Conservation (phyloP, 1,140 invertebrate genomes). For the Drosophila lacertosa region DNA sequence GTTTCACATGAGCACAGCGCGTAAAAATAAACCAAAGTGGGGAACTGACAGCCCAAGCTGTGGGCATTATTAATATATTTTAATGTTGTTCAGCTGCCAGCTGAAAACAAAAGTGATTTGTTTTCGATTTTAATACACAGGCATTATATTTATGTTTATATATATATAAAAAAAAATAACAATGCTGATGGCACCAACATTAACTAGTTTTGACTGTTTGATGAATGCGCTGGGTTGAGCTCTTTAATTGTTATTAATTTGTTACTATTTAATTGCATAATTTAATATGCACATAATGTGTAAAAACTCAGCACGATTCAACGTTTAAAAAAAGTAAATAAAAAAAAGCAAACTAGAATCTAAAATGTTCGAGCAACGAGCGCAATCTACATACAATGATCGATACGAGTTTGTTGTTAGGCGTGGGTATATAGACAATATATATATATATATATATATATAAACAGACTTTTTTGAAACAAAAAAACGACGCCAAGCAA, state of each 20-base stretch:
- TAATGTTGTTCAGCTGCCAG: conserved; percentile 36
- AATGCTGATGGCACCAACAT: conserved; percentile 36
- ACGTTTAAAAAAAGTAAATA: background rate
- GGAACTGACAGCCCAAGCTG: conserved; percentile 20
- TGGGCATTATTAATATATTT: conserved; percentile 52
- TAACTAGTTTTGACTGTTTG: conserved; percentile 60
- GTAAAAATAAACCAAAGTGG: conserved; percentile 40
- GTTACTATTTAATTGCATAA: conserved; percentile 71
- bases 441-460: background rate
- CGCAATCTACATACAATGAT: conserved; percentile 66
- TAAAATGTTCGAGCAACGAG: conserved; percentile 46
- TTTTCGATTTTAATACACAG: conserved; percentile 39
- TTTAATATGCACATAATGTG: conserved; percentile 55
- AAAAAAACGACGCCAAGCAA: conserved; percentile 61
- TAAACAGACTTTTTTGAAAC: conserved; percentile 39
- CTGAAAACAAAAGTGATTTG: conserved; percentile 80
- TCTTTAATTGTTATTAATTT: conserved; percentile 76
- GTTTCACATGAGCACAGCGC: conserved; percentile 54
- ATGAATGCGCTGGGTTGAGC: conserved; percentile 46
- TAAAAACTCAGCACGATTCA: conserved; percentile 52
- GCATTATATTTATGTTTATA: conserved; percentile 10
- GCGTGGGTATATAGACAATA: conserved; percentile 55
- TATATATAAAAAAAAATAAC: conserved; percentile 26
- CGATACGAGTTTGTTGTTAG: conserved; percentile 45
- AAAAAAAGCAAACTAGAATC: conserved; percentile 1